Base-by-base conservation (phyloP, 2,888 invertebrate genomes). In the Dolichopus griseipennis region DNA sequence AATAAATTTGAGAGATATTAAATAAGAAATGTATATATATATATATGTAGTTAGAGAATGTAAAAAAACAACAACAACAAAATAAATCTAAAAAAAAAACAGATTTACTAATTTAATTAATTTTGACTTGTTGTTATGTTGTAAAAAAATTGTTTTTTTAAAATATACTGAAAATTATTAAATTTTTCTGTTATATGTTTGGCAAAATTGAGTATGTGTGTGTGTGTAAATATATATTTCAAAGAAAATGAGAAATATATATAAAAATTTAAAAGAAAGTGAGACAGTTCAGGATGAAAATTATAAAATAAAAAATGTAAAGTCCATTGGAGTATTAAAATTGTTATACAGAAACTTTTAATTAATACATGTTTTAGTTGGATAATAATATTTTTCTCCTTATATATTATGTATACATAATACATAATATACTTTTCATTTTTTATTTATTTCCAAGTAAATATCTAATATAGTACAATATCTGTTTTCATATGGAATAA, bases 81-180 rank as follows among this genome's bases (percentile, higher is more conserved):
- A 37, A 37, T 27, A 37, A 37, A 37, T 12, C 52, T 6, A 52
- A 52, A 52, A 52, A 6, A 43, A 43, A 43, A 15, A 10, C 43
- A 52, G 52, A 52, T 52, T 52, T 52, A 52, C 52, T 52, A 52
- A 52, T 52, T 18, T 52, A 52, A 52, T 52, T 18, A 52, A 52
- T 52, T 52, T 52, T 52, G 52, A 52, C 52, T 52, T 52, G 52
- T 52, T 52, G 52, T 52, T 52, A 52, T 52, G 52, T 52, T 52
- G 15, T 52, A 18, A 52, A 52, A n/a, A 52, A 52, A 52, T 52
- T 15, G 34, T 34, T 7, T 34, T 34, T 9, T 2, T 37, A 37
- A 37, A 37, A 37, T 37, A 37, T 8, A 7, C 12, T 37, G 1
- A 37, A 37, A 37, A 37, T 4, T 37, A 37, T 37, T 7, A 37